Percentiles rank a stretch among this genome's conserved stretches.
These are phyloP conservation scores for Benitochromis conjunctus DNA, from an alignment of 2,113 vertebrate species.

Conservation along the genomic window DNA sequence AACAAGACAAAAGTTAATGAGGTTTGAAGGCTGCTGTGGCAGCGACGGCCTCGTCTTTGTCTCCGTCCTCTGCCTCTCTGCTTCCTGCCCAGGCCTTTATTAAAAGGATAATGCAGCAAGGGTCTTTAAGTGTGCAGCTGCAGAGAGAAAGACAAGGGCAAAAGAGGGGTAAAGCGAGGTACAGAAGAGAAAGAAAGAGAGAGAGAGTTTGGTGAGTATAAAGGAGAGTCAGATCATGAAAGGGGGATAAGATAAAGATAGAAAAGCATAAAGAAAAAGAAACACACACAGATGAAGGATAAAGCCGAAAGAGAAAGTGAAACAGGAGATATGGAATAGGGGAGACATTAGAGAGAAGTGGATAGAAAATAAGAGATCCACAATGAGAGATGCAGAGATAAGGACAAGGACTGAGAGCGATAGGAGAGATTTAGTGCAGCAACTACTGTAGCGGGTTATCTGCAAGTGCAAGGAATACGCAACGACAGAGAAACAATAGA, in stretches of 20 bases:
- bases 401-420: not conserved
- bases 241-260: not conserved
- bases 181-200: not conserved
- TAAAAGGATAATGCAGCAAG: slow-evolving; percentile 71
- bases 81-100: slow-evolving; percentile 70
- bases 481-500: not conserved
- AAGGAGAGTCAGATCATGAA: not conserved
- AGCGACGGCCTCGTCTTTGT: slow-evolving; percentile 65
- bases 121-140: slow-evolving; percentile 76
- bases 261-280: not conserved
- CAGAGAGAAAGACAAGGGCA: slow-evolving; percentile 58
- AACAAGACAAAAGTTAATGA: slow-evolving; percentile 78
- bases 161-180: not conserved
- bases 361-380: not conserved
- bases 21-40: slow-evolving; percentile 72
- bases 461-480: not conserved
- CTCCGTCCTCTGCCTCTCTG: slow-evolving; percentile 66
- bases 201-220: slow-evolving; percentile 3
- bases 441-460: not conserved
- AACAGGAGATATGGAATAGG: not conserved
- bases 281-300: not conserved
- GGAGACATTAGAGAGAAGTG: not conserved
- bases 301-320: not conserved
- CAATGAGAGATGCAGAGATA: slow-evolving; percentile 3
- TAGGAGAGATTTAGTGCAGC: not conserved